Evolutionary conservation across 2,797 vertebrate genomes (phyloP).

Genomic region (Sebastes oblongus): DNA sequence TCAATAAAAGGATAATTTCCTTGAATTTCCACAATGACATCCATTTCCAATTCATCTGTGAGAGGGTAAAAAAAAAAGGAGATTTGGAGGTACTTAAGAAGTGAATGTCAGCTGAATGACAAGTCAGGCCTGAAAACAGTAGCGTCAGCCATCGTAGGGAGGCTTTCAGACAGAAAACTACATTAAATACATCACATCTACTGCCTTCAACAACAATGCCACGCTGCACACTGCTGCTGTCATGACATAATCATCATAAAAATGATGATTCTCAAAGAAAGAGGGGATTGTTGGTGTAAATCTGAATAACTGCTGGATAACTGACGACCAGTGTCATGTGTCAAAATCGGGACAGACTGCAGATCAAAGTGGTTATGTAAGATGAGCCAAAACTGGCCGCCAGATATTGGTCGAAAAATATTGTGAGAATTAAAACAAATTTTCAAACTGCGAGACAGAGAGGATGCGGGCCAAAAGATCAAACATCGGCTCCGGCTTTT

Average conservation of each 20-base stretch:
- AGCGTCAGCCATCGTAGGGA: conserved; percentile 2
- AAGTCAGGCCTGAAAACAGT: conserved; percentile 20
- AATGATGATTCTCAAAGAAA: neutral
- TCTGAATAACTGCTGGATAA: neutral
- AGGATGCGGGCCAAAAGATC: conserved; percentile 25
- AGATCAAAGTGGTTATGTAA: conserved; percentile 17
- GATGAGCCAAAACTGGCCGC: neutral
- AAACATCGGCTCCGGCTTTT: conserved; percentile 34
- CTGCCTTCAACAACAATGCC: conserved; percentile 25
- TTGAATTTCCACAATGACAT: conserved; percentile 24
- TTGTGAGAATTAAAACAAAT: conserved; percentile 3
- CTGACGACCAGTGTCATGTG: neutral
- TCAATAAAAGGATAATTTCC: conserved; percentile 23
- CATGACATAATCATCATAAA: neutral
- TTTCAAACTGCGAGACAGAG: conserved; percentile 1
- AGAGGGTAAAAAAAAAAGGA: neutral
- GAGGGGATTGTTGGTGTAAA: neutral
- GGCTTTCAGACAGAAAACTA: conserved; percentile 31
- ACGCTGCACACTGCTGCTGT: neutral
- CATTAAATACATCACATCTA: conserved; percentile 32
- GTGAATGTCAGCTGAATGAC: conserved; percentile 59
- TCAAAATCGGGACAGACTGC: neutral
- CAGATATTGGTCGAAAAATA: conserved; percentile 21
- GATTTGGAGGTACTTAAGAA: conserved; percentile 30
- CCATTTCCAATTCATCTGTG: conserved; percentile 18